Evolutionary conservation across 2,113 vertebrate genomes (phyloP).

Genomic region (Anas platyrhynchos): DNA sequence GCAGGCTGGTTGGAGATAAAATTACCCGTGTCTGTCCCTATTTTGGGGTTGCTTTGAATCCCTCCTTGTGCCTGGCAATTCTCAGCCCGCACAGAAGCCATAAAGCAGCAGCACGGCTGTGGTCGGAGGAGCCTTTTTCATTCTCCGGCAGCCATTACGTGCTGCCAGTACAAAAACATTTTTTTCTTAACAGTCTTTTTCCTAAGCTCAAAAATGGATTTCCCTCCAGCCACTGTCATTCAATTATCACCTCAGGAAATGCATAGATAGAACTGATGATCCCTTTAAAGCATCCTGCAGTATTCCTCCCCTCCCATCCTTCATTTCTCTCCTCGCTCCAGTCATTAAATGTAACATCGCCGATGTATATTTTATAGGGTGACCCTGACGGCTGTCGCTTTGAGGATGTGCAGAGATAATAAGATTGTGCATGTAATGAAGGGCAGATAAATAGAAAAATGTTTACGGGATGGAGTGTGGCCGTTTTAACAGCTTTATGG

Average conservation of each 20-base stretch:
- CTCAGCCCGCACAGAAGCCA: slow-evolving; percentile 5
- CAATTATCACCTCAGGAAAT: slow-evolving; percentile 82
- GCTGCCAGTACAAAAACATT: slow-evolving; percentile 66
- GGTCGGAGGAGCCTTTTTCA: slow-evolving; percentile 36
- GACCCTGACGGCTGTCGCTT: slow-evolving; percentile 80
- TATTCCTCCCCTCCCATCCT: slow-evolving; percentile 55
- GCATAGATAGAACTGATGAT: slow-evolving; percentile 77
- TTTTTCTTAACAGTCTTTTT: slow-evolving; percentile 67
- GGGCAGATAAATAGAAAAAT: slow-evolving; percentile 77
- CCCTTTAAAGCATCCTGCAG: slow-evolving; percentile 68
- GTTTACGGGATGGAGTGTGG: slow-evolving; percentile 67
- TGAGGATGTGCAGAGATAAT: slow-evolving; percentile 76
- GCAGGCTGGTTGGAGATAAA: neutral
- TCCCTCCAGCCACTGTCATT: slow-evolving; percentile 78
- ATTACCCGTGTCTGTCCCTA: neutral
- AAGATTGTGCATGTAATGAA: slow-evolving; percentile 78
- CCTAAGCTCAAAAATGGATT: slow-evolving; percentile 79
- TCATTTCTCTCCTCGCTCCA: slow-evolving; percentile 67
- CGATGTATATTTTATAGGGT: slow-evolving; percentile 78
- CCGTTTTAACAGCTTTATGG: slow-evolving; percentile 59
- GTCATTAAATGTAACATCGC: slow-evolving; percentile 73
- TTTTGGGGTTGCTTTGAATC: slow-evolving; percentile 25
- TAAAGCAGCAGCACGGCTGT: slow-evolving; percentile 26
- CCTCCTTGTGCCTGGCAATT: slow-evolving; percentile 19
- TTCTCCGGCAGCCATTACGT: slow-evolving; percentile 72